phyloP scores from a whole-genome alignment of 2,797 vertebrate species.

The Antennarius maculatus region DNA sequence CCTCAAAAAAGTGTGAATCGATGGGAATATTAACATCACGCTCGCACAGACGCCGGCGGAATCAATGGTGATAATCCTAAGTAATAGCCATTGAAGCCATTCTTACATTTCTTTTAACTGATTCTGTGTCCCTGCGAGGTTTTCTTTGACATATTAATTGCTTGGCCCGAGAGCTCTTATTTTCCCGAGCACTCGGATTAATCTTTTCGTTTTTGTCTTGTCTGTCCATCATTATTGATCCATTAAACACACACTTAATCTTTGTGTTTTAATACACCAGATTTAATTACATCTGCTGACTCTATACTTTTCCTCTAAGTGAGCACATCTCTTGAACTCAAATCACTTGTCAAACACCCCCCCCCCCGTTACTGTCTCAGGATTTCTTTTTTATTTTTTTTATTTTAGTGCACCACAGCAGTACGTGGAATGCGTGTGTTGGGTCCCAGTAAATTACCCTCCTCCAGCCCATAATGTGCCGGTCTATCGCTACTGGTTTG shows the following conservation, averaged over 20 bases:
- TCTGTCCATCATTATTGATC: conserved; percentile 74
- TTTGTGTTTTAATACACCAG: conserved; percentile 59
- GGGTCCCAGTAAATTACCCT: conserved; percentile 28
- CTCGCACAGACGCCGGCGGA: conserved; percentile 45
- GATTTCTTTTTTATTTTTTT: conserved; percentile 13
- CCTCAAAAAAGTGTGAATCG: conserved; percentile 56
- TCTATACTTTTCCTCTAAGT: conserved; percentile 27
- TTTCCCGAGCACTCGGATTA: conserved; percentile 67
- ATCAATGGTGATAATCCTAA: conserved; percentile 71
- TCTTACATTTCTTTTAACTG: conserved; percentile 57
- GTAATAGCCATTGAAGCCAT: conserved; percentile 52
- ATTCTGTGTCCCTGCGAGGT: conserved; percentile 50
- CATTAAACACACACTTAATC: conserved; percentile 68
- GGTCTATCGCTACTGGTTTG: conserved; percentile 42
- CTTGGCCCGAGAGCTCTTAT: conserved; percentile 61
- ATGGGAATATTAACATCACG: conserved; percentile 65
- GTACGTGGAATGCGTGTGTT: conserved; percentile 19
- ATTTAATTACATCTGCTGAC: conserved; percentile 67
- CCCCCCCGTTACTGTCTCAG: conserved; percentile 30
- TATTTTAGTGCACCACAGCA: conserved; percentile 26
- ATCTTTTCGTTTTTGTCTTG: conserved; percentile 71
- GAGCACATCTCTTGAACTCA: conserved; percentile 5
- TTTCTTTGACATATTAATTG: conserved; percentile 70
- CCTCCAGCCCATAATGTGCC: conserved; percentile 23
- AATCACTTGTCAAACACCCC: conserved; percentile 48